phyloP scores from a whole-genome alignment of 92 coral and sea anemone species.

The Metridium senile region DNA sequence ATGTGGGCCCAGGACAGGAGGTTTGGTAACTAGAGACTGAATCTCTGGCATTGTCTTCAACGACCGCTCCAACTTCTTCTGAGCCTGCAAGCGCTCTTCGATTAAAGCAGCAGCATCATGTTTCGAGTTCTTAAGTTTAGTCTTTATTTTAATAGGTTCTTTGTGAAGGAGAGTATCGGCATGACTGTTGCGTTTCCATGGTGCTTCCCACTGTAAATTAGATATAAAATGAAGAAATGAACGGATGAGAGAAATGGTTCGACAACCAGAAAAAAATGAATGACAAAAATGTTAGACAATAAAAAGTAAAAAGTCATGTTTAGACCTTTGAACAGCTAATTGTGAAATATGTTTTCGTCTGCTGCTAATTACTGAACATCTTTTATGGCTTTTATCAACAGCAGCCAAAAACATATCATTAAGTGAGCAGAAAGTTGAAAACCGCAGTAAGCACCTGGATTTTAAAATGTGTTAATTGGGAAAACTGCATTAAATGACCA shows the following conservation, averaged over 20 bases:
- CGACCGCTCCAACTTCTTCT: background rate
- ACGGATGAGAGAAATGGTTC: background rate
- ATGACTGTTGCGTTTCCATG: slow-evolving; percentile 67
- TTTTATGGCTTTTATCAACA: too few relatives aligned
- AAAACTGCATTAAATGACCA: too few relatives aligned
- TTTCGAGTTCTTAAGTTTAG: slow-evolving; percentile 33
- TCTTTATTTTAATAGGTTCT: slow-evolving; percentile 52
- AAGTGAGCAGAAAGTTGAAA: too few relatives aligned
- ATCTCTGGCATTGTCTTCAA: slow-evolving; percentile 1
- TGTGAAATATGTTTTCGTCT: too few relatives aligned
- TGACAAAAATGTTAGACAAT: background rate
- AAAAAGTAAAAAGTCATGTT: background rate
- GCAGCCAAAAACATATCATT: too few relatives aligned
- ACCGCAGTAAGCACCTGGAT: too few relatives aligned
- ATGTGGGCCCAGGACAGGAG: slow-evolving; percentile 75
- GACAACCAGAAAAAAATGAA: background rate
- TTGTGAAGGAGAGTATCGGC: slow-evolving; percentile 38
- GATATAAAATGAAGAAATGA: background rate
- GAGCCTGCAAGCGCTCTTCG: slow-evolving; percentile 57
- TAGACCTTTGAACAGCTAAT: too few relatives aligned
- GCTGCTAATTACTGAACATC: too few relatives aligned
- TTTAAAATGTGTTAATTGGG: too few relatives aligned
- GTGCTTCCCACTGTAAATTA: slow-evolving; percentile 71
- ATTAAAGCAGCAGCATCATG: slow-evolving; percentile 83
- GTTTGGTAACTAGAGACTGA: slow-evolving; percentile 26